Base-by-base conservation (phyloP, 2,113 vertebrate species). In the Athene cunicularia region DNA sequence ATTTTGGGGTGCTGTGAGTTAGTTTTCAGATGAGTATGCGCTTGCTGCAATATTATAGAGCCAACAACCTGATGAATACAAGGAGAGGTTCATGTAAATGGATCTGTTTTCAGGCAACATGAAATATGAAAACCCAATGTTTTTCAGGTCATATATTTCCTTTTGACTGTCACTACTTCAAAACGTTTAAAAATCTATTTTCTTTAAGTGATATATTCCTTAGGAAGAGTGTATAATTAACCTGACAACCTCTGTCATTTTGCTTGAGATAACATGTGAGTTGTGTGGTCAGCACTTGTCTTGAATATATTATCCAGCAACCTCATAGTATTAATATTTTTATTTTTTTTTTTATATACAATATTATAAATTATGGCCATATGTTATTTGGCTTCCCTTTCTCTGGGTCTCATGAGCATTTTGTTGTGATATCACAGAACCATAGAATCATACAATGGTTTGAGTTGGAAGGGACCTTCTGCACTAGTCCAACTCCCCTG, bases 251-350 rank as follows among this genome's bases (percentile, higher is more conserved):
- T 66, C 52, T 91, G 30, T 55, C 35, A 23, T 50, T 81, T 74
- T 50, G 2, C 8, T 43, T 58, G 68, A 71, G 50, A 28, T 24
- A 56, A 32, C 12, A 37, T 1, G 1, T 35, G 58, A 74, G 15
- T 63, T 85, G 64, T 45, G 13, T 49, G 68, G 68, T 52, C 64
- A 95, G 26, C 23, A 43, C 37, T 83, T 73, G 45, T 62, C 63
- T 66, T 74, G 52, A 84, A 49, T 75, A 27, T 30, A 47, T 90
- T 66, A 72, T 21, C 23, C 52, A 63, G 60, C 18, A 72, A 45
- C 5, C 35, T 0, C 5, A 39, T 0, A 68, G 9, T 7, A 47
- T 6, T 52, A 47, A 17, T 16, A 20, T 28, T 50, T 74, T 55
- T 45, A 50, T 50, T 63, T 43, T 7, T 43, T 18, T 45, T 45